Evolutionary conservation across 1,140 invertebrate genomes (phyloP), one percentile per base, ranked within the genome.

Genomic region (Camponotus floridanus): DNA sequence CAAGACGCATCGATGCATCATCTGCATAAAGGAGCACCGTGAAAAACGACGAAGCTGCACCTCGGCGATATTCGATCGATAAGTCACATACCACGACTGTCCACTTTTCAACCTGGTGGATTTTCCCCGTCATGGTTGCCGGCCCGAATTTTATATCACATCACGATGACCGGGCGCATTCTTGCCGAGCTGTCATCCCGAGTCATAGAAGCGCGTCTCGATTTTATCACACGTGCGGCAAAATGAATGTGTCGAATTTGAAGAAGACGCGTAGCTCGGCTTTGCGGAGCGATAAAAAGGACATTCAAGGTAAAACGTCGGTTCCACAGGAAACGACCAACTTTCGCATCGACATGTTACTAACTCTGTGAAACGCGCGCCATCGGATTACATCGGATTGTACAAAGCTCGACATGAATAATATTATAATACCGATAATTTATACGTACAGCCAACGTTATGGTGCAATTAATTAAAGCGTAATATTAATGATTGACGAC

Each of bases 161-260:
- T 83, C 31, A 55, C 55, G 79, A 83, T 83, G 79, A 83, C 68
- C 68, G 26, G 55, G 79, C 79, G 68, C 79, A 83, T 83, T 83
- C 79, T 83, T 48, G 68, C 79, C 55, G 31, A 62, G 55, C 79
- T 83, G 79, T 74, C 68, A 83, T 74, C 57, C 68, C 55, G 68
- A 64, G 33, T 70, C 55, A 70, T 70, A 80, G 78, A 80, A 70
- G 13, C 13, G 55, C 48, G 76, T 59, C 55, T 73, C 67, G 79
- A 83, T 83, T 83, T 36, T 83, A 83, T 81, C 67, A 26, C 55
- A 36, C 21, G 36, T 3, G 15, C 26, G 36, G 51, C 42, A 83
- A 83, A 83, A 83, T 74, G 67, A 55, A 83, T 74, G 79, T 83
- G 79, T 83, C 79, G 79, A 80, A 70, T 80, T 70, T 80, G 78